A percentile compares a stretch with the other conserved stretches of the same genome.
Conservation (phyloP, 2,888 invertebrate genomes). For the Rhagophthalmus giganteus region DNA sequence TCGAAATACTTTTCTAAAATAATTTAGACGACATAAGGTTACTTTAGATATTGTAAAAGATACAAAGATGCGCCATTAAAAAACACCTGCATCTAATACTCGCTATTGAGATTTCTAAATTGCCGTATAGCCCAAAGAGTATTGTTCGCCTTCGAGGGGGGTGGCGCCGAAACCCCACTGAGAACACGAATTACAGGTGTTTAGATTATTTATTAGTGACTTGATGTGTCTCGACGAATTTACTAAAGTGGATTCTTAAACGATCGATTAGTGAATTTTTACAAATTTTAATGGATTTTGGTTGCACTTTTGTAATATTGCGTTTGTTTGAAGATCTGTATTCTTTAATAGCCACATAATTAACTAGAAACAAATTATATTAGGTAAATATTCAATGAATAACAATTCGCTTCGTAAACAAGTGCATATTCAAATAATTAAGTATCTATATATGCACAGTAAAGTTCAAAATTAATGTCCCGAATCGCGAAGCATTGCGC, state of each 20-base stretch:
- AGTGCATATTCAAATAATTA: no score
- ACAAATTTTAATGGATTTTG: slow-evolving; percentile 4
- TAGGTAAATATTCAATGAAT: no score
- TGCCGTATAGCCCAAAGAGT: slow-evolving; percentile 11
- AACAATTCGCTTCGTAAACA: no score
- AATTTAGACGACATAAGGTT: no score
- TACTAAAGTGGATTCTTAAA: slow-evolving; percentile 8
- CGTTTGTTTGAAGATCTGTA: no score
- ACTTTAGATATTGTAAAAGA: neutral
- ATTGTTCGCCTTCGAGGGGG: slow-evolving; percentile 44
- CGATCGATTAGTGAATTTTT: slow-evolving; percentile 9
- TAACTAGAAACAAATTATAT: no score
- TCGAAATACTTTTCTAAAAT: neutral
- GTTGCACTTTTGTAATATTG: neutral
- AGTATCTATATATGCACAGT: no score
- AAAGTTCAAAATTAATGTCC: no score
- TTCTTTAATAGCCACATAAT: no score
- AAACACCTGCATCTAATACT: slow-evolving; percentile 43
- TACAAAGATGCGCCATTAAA: slow-evolving; percentile 31
- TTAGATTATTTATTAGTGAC: slow-evolving; percentile 41
- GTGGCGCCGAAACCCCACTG: slow-evolving; percentile 46
- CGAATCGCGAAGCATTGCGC: no score
- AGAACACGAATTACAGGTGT: slow-evolving; percentile 45
- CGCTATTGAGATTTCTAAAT: slow-evolving; percentile 16
- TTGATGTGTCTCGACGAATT: slow-evolving; percentile 4